Evolutionary conservation across 2,888 invertebrate genomes (phyloP).

Genomic region (Tenthredo amoena): DNA sequence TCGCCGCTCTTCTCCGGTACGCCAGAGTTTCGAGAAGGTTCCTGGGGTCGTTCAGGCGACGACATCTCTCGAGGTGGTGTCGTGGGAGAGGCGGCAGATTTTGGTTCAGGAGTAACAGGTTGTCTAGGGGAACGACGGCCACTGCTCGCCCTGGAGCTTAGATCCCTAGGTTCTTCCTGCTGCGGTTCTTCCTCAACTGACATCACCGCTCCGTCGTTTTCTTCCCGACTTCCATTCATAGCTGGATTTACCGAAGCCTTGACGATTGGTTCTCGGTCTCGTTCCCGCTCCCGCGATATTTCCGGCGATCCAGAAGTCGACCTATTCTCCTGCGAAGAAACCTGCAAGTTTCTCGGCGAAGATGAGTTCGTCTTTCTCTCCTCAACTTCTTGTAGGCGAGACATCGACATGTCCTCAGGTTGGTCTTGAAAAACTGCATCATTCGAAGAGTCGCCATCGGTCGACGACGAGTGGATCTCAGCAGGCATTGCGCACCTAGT

Average conservation of each 20-base stretch:
- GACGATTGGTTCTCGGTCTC: constrained; percentile 62
- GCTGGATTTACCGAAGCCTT: constrained; percentile 59
- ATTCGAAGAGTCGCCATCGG: constrained; percentile 83
- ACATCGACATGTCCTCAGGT: constrained; percentile 77
- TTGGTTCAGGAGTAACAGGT: constrained; percentile 68
- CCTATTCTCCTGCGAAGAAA: constrained; percentile 55
- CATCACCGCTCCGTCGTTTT: constrained; percentile 56
- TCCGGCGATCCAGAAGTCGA: constrained; percentile 67
- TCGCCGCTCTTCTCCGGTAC: constrained; percentile 11
- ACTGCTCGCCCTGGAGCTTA: constrained; percentile 73
- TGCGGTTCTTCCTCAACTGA: constrained; percentile 61
- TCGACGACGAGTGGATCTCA: constrained; percentile 80
- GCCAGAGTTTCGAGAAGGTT: background rate
- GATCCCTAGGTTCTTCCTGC: constrained; percentile 73
- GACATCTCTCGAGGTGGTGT: constrained; percentile 55
- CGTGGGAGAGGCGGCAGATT: constrained; percentile 57
- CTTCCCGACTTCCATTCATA: constrained; percentile 54
- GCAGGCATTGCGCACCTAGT: constrained; percentile 86
- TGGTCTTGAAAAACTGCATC: constrained; percentile 79
- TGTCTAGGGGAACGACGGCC: constrained; percentile 70
- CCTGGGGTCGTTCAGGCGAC: constrained; percentile 26
- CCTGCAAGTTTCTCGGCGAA: constrained; percentile 62
- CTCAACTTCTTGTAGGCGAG: constrained; percentile 72
- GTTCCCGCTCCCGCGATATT: constrained; percentile 36
- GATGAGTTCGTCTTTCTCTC: constrained; percentile 68